Base-by-base conservation (phyloP, 2,797 vertebrate genomes). In the Lemur catta region DNA sequence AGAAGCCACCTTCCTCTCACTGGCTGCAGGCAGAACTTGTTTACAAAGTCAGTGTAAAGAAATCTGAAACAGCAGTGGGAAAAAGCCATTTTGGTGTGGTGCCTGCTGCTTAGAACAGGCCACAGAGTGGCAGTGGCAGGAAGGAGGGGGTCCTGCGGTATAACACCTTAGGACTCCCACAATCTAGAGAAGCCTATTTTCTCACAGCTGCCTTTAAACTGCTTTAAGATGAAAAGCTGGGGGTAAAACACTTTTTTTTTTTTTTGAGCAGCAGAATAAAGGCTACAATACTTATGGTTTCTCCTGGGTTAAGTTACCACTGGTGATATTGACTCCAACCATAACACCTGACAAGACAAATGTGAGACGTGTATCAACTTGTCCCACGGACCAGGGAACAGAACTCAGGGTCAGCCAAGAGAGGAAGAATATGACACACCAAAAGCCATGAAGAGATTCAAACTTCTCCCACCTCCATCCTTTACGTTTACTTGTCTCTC, bases 31-130 rank as follows among this genome's bases (percentile, higher is more conserved):
- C 69, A 75, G 20, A 80, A 41, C 48, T 91, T 96, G 69, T 97
- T 97, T 92, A 93, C 91, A 84, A 89, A 93, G 75, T 84, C 84
- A 74, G 61, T 26, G 71, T 86, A 94, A 90, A 94, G 91, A 94
- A 95, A 86, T 59, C 46, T 81, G 26, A 95, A 96, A 84, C 82
- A 96, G 65, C 84, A 96, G 35, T 5, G 7, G 65, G 59, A 52
- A 89, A 94, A 82, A 69, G 67, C 30, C 96, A 91, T 57, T 89
- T 46, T 85, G 87, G 61, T 93, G 17, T 80, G 57, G 33, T 43
- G 35, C 72, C 85, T 92, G 52, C 74, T 94, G 13, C 81, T 88
- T 28, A 71, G 6, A 89, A 71, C 12, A 3, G 50, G 81, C 55
- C 41, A 41, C 35, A 75, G 63, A 88, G 35, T 28, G 17, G 30